phyloP scores from a whole-genome alignment of 2,888 invertebrate species.

The Seira musarum region DNA sequence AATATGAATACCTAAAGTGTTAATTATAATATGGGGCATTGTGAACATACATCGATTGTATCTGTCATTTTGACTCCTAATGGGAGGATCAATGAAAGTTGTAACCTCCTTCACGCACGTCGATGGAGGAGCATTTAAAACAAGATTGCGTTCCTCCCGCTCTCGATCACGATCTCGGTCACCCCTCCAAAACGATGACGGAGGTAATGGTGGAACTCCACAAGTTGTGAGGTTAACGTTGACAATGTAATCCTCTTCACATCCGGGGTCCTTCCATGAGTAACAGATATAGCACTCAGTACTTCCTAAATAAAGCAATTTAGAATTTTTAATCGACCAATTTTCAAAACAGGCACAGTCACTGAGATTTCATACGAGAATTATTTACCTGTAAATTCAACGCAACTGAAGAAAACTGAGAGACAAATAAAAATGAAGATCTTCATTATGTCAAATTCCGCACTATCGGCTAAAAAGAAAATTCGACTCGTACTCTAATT shows the following conservation, averaged over 20 bases:
- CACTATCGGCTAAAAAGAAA: no score
- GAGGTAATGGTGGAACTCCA: slow-evolving; percentile 28
- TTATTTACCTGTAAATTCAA: no score
- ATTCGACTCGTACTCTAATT: no score
- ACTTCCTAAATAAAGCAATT: no score
- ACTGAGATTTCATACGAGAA: no score
- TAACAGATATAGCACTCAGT: slow-evolving; percentile 53
- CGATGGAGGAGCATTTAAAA: slow-evolving; percentile 35
- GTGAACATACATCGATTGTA: slow-evolving; percentile 50
- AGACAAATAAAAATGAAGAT: no score
- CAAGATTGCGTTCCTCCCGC: slow-evolving; percentile 32
- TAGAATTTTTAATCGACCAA: no score
- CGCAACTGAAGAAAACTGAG: no score
- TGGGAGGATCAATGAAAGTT: slow-evolving; percentile 35
- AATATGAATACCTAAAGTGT: background rate
- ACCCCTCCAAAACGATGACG: slow-evolving; percentile 37
- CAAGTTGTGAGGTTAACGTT: slow-evolving; percentile 52
- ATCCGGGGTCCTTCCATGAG: slow-evolving; percentile 43
- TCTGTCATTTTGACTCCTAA: slow-evolving; percentile 41
- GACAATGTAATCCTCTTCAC: slow-evolving; percentile 53
- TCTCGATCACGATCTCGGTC: slow-evolving; percentile 19
- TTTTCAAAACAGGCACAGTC: no score
- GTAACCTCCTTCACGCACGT: slow-evolving; percentile 53
- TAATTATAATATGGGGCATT: background rate
- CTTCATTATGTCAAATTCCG: no score